phyloP scores from a whole-genome alignment of 2,113 vertebrate genomes.

The Bubo blakistoni region DNA sequence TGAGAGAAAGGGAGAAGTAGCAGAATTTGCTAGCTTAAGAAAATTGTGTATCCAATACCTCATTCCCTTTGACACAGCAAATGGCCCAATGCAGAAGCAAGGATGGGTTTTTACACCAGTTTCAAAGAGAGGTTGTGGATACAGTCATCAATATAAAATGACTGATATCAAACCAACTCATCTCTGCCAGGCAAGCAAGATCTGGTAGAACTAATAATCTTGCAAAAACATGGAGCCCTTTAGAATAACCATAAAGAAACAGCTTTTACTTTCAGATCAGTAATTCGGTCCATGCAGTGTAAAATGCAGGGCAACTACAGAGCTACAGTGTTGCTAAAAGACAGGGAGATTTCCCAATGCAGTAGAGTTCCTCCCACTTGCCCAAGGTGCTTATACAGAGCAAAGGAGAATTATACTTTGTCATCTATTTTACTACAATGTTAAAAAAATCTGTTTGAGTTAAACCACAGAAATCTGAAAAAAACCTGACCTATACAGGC shows the following conservation, averaged over 20 bases:
- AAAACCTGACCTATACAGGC: neutral
- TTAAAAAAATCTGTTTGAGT: neutral
- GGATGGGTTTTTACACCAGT: neutral
- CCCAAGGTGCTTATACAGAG: neutral
- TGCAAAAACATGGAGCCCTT: neutral
- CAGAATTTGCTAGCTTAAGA: neutral
- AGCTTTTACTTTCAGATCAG: neutral
- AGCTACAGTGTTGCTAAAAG: neutral
- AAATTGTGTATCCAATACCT: fast-evolving
- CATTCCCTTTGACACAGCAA: neutral
- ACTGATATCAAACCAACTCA: neutral
- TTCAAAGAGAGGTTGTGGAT: neutral
- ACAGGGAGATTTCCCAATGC: neutral
- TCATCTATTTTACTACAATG: neutral
- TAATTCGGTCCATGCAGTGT: neutral
- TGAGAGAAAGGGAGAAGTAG: neutral
- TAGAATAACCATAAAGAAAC: neutral
- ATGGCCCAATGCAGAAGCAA: neutral
- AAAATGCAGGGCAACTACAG: neutral
- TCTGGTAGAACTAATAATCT: neutral
- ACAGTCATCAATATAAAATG: neutral
- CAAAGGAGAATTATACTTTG: neutral
- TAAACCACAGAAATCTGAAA: neutral
- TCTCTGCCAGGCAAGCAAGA: neutral
- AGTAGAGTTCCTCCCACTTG: neutral